Base-by-base conservation (phyloP, 2,797 vertebrate genomes). In the Myripristis jacobus region DNA sequence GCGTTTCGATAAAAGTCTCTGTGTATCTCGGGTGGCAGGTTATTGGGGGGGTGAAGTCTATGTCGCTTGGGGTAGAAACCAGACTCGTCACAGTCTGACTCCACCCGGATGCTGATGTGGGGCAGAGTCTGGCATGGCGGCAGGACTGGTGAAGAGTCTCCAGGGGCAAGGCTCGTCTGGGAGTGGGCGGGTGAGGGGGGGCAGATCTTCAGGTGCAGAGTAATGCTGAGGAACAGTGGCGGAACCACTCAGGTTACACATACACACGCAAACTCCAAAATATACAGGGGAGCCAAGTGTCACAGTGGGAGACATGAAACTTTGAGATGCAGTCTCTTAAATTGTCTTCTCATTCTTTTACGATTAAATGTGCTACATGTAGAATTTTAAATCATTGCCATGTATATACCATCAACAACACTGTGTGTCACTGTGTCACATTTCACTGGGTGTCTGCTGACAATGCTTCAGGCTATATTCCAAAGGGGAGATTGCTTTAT, bases 131-230 rank as follows among this genome's bases (percentile, higher is more conserved):
- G 90, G 67, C 77, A 38, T 0, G 92, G 83, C 38, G 44, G 93
- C 44, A 77, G 92, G 3, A 88, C 78, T 54, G 91, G 16, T 2
- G 47, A 56, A 2, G 60, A 27, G 18, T 82, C 74, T 27, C 50
- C 41, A 1, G 72, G 53, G 57, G 18, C 5, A 2, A 81, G 78
- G 87, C 77, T 86, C 64, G 43, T 80, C 73, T 85, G 94, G 86
- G 86, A 92, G 75, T 93, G 94, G 3, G 92, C 92, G 1, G 94
- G 95, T 59, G 96, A 96, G 44, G 87, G 89, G 0, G 95, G 95
- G 86, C 95, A 96, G 82, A 97, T 96, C 95, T 94, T 96, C 94
- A 97, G 93, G 90, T 95, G 96, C 36, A 97, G 90, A 2, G 95
- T 96, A 87, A 97, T 94, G 62, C 96, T 96, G 92, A 76, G 83